phyloP scores from a whole-genome alignment of 2,888 invertebrate genomes.

The Caenorhabditis sp. region DNA sequence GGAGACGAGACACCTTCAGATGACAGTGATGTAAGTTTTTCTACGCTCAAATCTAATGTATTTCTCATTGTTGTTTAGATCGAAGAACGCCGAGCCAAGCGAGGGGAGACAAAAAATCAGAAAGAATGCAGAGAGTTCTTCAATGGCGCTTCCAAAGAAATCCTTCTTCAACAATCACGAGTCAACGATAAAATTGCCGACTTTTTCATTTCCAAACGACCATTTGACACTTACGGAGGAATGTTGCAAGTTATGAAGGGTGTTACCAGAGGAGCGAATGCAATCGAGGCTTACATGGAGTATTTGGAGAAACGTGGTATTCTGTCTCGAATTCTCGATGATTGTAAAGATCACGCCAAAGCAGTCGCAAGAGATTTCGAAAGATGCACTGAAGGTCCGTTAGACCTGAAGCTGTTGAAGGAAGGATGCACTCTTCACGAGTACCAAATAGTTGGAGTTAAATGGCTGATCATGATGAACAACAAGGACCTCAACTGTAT shows the following conservation, averaged over 20 bases:
- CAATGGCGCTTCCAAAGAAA: conserved; percentile 64
- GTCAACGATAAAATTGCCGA: conserved; percentile 73
- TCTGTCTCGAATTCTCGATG: conserved; percentile 76
- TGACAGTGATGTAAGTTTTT: conserved; percentile 66
- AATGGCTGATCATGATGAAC: conserved; percentile 81
- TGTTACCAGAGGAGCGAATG: conserved; percentile 68
- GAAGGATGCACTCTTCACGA: conserved; percentile 73
- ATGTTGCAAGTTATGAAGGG: conserved; percentile 54
- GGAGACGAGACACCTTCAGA: conserved; percentile 65
- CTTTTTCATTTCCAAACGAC: conserved; percentile 61
- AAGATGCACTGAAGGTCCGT: conserved; percentile 57
- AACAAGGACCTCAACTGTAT: conserved; percentile 89
- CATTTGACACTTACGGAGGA: conserved; percentile 58
- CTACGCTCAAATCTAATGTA: not conserved
- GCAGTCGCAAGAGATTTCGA: conserved; percentile 67
- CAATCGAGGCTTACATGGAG: conserved; percentile 74
- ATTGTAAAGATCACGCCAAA: conserved; percentile 75
- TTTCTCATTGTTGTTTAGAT: conserved; percentile 34
- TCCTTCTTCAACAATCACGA: conserved; percentile 66
- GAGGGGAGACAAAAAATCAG: conserved; percentile 57
- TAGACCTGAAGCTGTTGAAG: conserved; percentile 53
- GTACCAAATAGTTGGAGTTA: conserved; percentile 78
- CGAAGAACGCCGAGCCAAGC: conserved; percentile 63
- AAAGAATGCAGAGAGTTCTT: conserved; percentile 67
- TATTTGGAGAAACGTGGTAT: conserved; percentile 77